Evolutionary conservation across 1,140 invertebrate species (phyloP).

Genomic region (Drosophila nebulosa): DNA sequence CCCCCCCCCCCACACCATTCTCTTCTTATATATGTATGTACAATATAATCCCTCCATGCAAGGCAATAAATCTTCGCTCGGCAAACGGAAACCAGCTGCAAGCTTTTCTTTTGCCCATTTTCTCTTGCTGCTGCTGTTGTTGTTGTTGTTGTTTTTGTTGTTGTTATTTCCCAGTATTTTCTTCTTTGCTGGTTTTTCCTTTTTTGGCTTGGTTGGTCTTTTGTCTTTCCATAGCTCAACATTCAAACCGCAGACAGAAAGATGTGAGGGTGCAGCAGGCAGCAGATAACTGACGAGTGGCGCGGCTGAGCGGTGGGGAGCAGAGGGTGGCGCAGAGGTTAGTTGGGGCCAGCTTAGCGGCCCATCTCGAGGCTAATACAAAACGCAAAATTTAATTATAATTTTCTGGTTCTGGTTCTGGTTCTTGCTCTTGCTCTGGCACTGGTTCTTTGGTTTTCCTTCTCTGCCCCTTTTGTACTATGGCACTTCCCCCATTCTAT

Average conservation of each 20-base stretch:
- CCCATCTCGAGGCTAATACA: slow-evolving; percentile 8
- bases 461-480: neutral
- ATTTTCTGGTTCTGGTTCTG: slow-evolving; percentile 6
- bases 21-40: neutral
- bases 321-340: neutral
- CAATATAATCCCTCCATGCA: slow-evolving; percentile 2
- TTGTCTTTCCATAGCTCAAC: slow-evolving; percentile 10
- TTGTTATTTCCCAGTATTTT: neutral
- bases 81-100: slow-evolving; percentile 1
- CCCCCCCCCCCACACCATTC: too few relatives aligned
- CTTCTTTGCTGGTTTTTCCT: slow-evolving; percentile 14
- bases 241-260: slow-evolving; percentile 11
- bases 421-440: neutral
- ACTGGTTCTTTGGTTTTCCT: neutral
- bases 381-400: slow-evolving; percentile 14
- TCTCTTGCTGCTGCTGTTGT: slow-evolving; percentile 11
- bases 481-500: neutral
- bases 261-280: neutral
- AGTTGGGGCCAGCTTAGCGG: slow-evolving; percentile 5
- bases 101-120: slow-evolving; percentile 14
- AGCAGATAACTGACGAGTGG: neutral
- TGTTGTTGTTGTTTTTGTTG: slow-evolving; percentile 15
- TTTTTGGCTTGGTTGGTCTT: slow-evolving; percentile 18
- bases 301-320: neutral
- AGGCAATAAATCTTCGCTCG: slow-evolving; percentile 8